phyloP scores from a whole-genome alignment of 1,140 invertebrate species.

The Trichoplusia ni region DNA sequence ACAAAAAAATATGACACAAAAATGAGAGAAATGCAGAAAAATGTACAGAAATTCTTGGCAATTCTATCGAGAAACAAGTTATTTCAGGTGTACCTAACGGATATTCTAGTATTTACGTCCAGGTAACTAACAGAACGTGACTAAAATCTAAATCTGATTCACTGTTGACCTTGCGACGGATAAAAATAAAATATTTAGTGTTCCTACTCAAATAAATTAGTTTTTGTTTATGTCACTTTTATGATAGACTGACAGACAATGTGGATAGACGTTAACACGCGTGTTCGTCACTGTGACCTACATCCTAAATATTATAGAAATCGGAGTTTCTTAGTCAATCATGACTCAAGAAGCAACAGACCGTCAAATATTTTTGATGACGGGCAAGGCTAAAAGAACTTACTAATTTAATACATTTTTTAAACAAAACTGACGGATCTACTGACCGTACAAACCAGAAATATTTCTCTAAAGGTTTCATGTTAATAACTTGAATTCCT shows the following conservation, averaged over 20 bases:
- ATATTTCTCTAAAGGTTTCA: too few species aligned
- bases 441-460: too few species aligned
- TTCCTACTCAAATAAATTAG: conserved; percentile 16
- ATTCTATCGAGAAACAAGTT: too few species aligned
- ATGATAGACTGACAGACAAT: conserved; percentile 22
- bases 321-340: neutral
- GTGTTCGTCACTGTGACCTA: conserved; percentile 9
- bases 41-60: too few species aligned
- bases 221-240: conserved; percentile 27
- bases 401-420: too few species aligned
- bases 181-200: conserved; percentile 15
- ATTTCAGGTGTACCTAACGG: too few species aligned
- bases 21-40: too few species aligned
- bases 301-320: conserved; percentile 3
- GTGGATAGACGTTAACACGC: conserved; percentile 2
- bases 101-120: neutral
- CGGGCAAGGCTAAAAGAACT: conserved; percentile 2
- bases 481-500: too few species aligned
- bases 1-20: too few species aligned
- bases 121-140: conserved; percentile 12
- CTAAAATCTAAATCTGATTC: conserved; percentile 4
- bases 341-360: neutral
- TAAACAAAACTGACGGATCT: too few species aligned
- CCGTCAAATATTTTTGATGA: conserved; percentile 1
- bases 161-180: neutral